Percentiles rank a stretch among this genome's conserved stretches.
Conservation (phyloP, 2,113 vertebrate genomes). For the Octodon degus region DNA sequence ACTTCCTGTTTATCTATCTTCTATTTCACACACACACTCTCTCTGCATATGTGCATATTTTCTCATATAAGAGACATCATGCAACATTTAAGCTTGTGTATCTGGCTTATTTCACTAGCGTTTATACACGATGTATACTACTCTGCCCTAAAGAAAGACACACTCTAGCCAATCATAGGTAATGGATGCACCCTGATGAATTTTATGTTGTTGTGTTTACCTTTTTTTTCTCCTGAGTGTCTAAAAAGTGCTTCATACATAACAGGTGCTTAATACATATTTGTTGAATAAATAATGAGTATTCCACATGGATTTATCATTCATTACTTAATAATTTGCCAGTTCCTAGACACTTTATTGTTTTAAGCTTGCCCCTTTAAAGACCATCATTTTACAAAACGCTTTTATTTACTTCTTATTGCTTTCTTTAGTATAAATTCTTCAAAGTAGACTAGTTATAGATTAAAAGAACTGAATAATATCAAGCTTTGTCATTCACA, state of each 20-base stretch:
- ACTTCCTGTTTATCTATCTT: background rate
- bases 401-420: slow-evolving; percentile 3
- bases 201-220: background rate
- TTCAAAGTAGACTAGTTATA: background rate
- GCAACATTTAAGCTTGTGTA: background rate
- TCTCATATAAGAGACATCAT: background rate
- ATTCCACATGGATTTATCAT: background rate
- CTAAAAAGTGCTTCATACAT: background rate
- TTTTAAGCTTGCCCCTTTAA: slow-evolving; percentile 25
- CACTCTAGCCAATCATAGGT: background rate
- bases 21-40: background rate
- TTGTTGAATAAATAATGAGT: slow-evolving; percentile 22
- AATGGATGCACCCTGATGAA: background rate
- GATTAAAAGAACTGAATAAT: slow-evolving; percentile 21
- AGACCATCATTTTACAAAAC: background rate
- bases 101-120: background rate
- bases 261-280: background rate
- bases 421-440: slow-evolving; percentile 27
- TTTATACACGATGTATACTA: background rate
- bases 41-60: background rate
- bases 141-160: background rate
- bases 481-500: background rate
- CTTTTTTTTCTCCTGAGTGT: background rate
- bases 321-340: slow-evolving; percentile 18
- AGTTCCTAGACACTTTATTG: background rate